Base-by-base conservation (phyloP, 2,113 vertebrate species). In the Hymenochirus boettgeri region DNA sequence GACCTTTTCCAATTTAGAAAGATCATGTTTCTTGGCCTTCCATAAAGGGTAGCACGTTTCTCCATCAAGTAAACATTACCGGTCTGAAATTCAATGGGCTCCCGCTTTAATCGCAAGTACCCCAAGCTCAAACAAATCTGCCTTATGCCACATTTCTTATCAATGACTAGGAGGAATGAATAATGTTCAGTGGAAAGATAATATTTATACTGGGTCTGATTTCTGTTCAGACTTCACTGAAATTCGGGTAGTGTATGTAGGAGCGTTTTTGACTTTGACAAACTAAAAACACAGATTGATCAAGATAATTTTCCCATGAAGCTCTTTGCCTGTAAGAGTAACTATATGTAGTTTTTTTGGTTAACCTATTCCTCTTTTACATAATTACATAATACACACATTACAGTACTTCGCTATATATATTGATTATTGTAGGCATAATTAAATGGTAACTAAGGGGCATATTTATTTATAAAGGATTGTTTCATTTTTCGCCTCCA, bases 151-250 rank as follows among this genome's bases (percentile, higher is more conserved):
- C 17, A 54, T 42, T 51, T 15, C 33, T 15, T 29, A 45, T 22
- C 29, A 7, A 17, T 7, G 19, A 4, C 11, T 25, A 24, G 29
- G 39, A 29, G 17, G 17, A 27, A 54, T 27, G 52, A 54, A 54
- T 54, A 26, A 27, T 42, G 17, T 15, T 15, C 5, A 17, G 4
- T 12, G 24, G 60, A 52, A 50, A 52, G 18, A 53, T 4, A 26
- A 63, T 55, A 45, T 45, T 54, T 63, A 55, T 55, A 2, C 33
- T 54, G 61, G 48, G 23, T 18, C 5, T 7, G 18, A 18, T 53
- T 23, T 29, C 29, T 25, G 15, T 8, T 39, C 47, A 33, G 23
- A n/a, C n/a, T n/a, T n/a, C n/a, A n/a, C n/a, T n/a, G n/a, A 19
- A 50, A 54, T 54, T 39, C 37, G 21, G 48, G 11, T 22, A 25